These are phyloP conservation scores for Drosophila sucinea DNA, from an alignment of 1,140 invertebrate species.

Conservation along the genomic window DNA sequence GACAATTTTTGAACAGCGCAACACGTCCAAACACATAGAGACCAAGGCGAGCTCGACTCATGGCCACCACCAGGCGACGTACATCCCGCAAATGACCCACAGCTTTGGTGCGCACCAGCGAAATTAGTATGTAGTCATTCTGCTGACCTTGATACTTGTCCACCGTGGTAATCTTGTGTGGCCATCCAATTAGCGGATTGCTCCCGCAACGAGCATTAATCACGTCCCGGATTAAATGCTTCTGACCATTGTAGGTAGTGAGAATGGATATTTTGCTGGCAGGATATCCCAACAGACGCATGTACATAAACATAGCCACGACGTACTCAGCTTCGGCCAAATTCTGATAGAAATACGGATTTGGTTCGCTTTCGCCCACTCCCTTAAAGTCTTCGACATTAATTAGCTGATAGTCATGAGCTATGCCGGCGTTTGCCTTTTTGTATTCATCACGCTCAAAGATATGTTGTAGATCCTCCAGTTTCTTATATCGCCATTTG, in stretches of 20 bases:
- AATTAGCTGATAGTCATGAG: constrained; percentile 97
- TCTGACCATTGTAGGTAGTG: constrained; percentile 99
- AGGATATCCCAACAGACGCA: constrained; percentile 98
- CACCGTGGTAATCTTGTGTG: constrained; percentile 97
- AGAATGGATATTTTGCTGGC: constrained; percentile 98
- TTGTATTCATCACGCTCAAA: constrained; percentile 92
- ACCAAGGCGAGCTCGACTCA: constrained; percentile 98
- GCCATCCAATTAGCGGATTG: constrained; percentile 98
- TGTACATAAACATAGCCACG: constrained; percentile 99
- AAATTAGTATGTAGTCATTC: constrained; percentile 99
- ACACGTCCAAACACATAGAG: constrained; percentile 98
- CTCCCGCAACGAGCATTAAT: constrained; percentile 96
- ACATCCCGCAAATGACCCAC: constrained; percentile 99
- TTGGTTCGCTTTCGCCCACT: constrained; percentile 98
- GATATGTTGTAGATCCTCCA: constrained; percentile 96
- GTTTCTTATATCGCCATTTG: constrained; percentile 98
- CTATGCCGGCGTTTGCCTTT: constrained; percentile 95
- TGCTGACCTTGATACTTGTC: constrained; percentile 99
- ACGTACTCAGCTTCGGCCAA: constrained; percentile 99
- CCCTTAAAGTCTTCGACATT: constrained; percentile 99
- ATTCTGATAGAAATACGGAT: constrained; percentile 99
- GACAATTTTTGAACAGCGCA: constrained; percentile 97
- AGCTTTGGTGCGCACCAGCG: constrained; percentile 96
- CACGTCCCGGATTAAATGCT: constrained; percentile 98
- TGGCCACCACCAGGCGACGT: constrained; percentile 97